phyloP scores from a whole-genome alignment of 2,797 vertebrate genomes.

The Siniperca obscura region DNA sequence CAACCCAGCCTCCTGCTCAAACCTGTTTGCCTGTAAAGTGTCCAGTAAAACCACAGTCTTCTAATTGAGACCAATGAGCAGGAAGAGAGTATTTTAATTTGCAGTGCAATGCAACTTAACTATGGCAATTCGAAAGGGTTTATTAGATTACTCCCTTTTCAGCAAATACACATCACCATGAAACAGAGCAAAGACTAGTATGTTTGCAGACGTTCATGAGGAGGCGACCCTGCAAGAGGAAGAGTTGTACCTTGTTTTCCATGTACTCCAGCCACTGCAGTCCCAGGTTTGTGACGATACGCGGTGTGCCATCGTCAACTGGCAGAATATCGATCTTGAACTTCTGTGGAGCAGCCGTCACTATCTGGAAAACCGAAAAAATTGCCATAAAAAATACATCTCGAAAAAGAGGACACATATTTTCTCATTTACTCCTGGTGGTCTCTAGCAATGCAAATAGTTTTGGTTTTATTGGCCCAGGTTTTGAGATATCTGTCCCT shows the following conservation, averaged over 20 bases:
- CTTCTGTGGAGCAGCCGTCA: conserved; percentile 92
- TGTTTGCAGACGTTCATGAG: background rate
- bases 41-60: background rate
- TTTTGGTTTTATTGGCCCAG: background rate
- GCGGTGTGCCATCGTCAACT: conserved; percentile 93
- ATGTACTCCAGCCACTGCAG: conserved; percentile 96
- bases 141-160: background rate
- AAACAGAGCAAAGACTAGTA: background rate
- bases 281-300: conserved; percentile 94
- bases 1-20: background rate
- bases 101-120: background rate
- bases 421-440: background rate
- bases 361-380: conserved; percentile 80
- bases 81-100: background rate
- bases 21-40: background rate
- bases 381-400: background rate
- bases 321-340: conserved; percentile 93
- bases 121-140: background rate
- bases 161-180: background rate
- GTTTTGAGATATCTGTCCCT: background rate
- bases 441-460: background rate
- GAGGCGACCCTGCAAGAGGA: background rate
- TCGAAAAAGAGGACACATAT: background rate
- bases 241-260: conserved; percentile 89
- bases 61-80: background rate